Evolutionary conservation across 2,797 vertebrate species (phyloP), one percentile per base, ranked within the genome.

Genomic region (Delichon dasypus): DNA sequence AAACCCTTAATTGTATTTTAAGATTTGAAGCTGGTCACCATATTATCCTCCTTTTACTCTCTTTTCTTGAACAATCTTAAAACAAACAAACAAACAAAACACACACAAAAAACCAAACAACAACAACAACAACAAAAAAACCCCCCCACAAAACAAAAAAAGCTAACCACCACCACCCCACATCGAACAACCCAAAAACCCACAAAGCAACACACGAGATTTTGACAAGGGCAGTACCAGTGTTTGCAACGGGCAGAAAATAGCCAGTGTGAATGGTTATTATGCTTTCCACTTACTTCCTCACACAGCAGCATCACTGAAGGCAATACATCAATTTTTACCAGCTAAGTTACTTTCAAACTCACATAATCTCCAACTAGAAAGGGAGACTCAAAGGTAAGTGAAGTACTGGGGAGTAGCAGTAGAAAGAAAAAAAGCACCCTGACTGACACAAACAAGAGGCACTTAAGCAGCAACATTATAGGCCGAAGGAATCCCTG

Each of bases 191-290:
- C 27, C 15, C 16, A 7, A 5, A 58, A 50, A 9, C 36, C 3
- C 3, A 1, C 8, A 67, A 81, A 74, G 11, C 10, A 77, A 47
- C 11, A 44, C 2, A 80, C 6, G 73, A 70, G n/a, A 73, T 62
- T 90, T 83, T 58, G 44, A 32, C 60, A 84, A 47, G 25, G 12
- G 21, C 70, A 7, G 20, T 54, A 80, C 21, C 32, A 58, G 11
- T 14, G 16, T 26, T 34, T 62, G 40, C n/a, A 65, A 53, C 3
- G 3, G 29, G 23, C 47, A 78, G 34, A 90, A 79, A 18, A 36
- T 1, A 38, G 36, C 20, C 3, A 2, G 14, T 5, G 1, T 23
- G 29, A 91, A 82, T 1, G 2, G 8, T 36, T 38, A 54, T 30
- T n/a, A 77, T 9, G 23, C 17, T 67, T 77, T 53, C 14, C 22